Conservation (phyloP, 2,113 vertebrate species). For the Corvus moneduloides region DNA sequence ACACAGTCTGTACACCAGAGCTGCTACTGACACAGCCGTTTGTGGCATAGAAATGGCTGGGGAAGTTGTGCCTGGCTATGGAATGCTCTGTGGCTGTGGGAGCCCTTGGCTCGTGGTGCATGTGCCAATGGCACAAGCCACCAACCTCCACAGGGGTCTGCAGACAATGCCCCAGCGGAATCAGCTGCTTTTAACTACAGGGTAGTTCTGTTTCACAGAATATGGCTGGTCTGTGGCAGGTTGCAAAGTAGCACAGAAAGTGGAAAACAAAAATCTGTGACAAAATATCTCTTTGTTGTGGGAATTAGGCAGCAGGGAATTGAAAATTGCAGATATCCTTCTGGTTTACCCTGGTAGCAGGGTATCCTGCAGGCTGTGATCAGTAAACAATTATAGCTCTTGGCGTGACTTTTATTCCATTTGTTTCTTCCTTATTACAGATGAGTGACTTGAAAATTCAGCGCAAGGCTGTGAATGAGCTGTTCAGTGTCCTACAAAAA, state of each 20-base stretch:
- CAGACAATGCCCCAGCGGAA: neutral
- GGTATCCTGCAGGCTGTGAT: neutral
- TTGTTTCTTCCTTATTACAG: slow-evolving; percentile 51
- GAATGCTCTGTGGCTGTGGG: neutral
- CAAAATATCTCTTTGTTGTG: neutral
- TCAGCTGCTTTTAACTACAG: neutral
- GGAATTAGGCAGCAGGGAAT: neutral
- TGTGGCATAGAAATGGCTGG: neutral
- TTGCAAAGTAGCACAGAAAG: neutral
- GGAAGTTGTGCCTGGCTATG: fast-evolving
- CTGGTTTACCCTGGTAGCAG: neutral
- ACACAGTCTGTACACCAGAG: neutral
- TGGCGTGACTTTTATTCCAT: neutral
- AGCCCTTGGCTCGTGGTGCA: fast-evolving
- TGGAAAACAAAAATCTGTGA: neutral
- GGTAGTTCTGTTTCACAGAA: neutral
- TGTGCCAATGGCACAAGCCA: fast-evolving
- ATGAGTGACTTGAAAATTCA: slow-evolving; percentile 64
- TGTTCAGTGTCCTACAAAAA: slow-evolving; percentile 36
- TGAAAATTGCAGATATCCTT: neutral
- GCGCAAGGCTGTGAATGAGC: slow-evolving; percentile 72
- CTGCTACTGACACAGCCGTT: neutral
- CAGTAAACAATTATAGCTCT: neutral
- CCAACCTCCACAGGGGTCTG: fast-evolving
- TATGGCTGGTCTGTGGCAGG: neutral